A percentile compares a stretch with the other conserved stretches of the same genome.
Conservation (phyloP, 2,113 vertebrate species). For the Grammomys dolichurus region DNA sequence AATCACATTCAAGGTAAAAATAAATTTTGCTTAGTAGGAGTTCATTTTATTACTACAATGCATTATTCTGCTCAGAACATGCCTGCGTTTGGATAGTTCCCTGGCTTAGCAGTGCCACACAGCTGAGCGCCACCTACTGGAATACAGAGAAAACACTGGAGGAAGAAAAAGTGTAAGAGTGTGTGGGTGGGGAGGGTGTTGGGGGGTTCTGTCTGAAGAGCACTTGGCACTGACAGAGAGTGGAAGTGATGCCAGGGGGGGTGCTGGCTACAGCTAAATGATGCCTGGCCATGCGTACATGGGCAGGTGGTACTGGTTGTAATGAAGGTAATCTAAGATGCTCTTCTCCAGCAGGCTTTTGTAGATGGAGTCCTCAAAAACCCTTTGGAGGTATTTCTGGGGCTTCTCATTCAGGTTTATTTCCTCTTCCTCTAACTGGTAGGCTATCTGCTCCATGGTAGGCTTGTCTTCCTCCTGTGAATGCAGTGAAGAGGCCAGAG, state of each 20-base stretch:
- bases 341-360: conserved; percentile 83
- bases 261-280: conserved; percentile 72
- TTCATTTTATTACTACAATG: conserved; percentile 61
- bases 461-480: conserved; percentile 75
- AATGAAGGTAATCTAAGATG: conserved; percentile 89
- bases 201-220: neutral
- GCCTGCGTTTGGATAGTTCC: conserved; percentile 1
- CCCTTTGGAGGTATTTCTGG: conserved; percentile 70
- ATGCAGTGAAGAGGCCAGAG: neutral
- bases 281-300: conserved; percentile 90
- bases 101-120: neutral
- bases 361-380: conserved; percentile 70
- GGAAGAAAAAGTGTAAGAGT: neutral
- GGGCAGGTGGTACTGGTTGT: conserved; percentile 92
- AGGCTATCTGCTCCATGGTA: conserved; percentile 80
- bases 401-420: conserved; percentile 74
- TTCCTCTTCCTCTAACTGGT: conserved; percentile 82
- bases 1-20: conserved; percentile 32
- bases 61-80: neutral
- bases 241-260: neutral
- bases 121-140: conserved; percentile 78
- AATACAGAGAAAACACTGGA: conserved; percentile 18
- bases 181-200: too few species aligned
- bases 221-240: neutral
- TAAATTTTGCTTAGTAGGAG: neutral